A percentile compares a stretch with the other conserved stretches of the same genome.
These are phyloP conservation scores for Cherax destructor DNA, from an alignment of 1,140 invertebrate genomes.

Conservation along the genomic window DNA sequence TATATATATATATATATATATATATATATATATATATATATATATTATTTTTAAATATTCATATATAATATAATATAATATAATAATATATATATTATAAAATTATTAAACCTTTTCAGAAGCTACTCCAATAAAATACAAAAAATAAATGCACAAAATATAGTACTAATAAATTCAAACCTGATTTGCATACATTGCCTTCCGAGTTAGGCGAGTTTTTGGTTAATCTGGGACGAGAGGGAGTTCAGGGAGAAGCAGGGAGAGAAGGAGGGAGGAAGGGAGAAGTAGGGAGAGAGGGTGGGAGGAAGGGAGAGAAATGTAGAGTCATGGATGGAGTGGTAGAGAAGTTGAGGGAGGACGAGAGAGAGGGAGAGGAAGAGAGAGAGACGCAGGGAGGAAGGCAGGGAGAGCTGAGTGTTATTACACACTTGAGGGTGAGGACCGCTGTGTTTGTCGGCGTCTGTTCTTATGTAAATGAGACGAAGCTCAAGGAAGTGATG, in stretches of 20 bases:
- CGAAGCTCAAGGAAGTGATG: not conserved
- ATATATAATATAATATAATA: no score
- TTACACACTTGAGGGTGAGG: not conserved
- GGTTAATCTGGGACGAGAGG: no score
- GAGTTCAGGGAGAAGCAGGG: no score
- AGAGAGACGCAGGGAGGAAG: not conserved
- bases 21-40: slow-evolving; percentile 19
- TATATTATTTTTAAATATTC: not conserved
- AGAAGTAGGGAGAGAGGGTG: no score
- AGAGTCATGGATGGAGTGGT: not conserved
- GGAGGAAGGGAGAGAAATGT: not conserved
- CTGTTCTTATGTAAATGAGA: not conserved
- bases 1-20: slow-evolving; percentile 19
- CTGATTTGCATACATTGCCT: no score
- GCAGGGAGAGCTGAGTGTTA: not conserved
- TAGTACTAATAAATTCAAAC: no score
- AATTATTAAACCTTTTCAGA: no score
- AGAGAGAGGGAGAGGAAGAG: not conserved
- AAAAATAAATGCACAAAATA: no score
- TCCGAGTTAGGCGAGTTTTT: no score
- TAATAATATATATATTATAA: no score
- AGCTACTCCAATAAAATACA: no score
- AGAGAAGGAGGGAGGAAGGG: no score
- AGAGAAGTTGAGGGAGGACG: not conserved
- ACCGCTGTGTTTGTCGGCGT: not conserved